A percentile compares a stretch with the other conserved stretches of the same genome.
These are phyloP conservation scores for Falco columbarius DNA, from an alignment of 2,797 vertebrate species.

Conservation along the genomic window DNA sequence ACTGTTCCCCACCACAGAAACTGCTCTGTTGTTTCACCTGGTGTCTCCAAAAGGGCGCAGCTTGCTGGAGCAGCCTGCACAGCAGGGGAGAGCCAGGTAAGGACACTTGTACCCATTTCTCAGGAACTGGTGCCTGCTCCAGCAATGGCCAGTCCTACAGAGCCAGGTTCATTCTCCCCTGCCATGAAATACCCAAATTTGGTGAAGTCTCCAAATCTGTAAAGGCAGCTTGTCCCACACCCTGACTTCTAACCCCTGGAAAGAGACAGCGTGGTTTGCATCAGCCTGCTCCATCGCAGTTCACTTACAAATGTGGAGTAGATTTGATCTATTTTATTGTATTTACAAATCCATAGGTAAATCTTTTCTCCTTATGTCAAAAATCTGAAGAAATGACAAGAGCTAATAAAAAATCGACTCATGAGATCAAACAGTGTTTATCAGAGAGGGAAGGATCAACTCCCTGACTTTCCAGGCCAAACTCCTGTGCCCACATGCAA, in stretches of 20 bases:
- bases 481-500: neutral
- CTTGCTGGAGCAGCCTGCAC: neutral
- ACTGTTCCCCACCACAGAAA: neutral
- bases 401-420: neutral
- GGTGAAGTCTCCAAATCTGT: neutral
- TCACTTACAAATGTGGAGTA: neutral
- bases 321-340: neutral
- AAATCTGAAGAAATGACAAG: neutral
- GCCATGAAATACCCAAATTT: neutral
- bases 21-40: neutral
- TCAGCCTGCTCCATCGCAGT: neutral
- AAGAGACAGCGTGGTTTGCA: neutral
- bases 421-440: neutral
- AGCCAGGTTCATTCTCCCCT: neutral
- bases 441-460: neutral
- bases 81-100: too few relatives aligned
- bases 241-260: neutral
- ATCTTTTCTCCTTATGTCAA: neutral
- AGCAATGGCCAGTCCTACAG: neutral
- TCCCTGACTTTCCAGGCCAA: neutral
- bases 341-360: neutral
- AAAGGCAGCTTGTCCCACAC: neutral
- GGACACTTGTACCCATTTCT: neutral
- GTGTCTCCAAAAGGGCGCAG: neutral
- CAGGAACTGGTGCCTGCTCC: neutral